phyloP scores from a whole-genome alignment of 2,797 vertebrate species.

The Australoheros facetus region DNA sequence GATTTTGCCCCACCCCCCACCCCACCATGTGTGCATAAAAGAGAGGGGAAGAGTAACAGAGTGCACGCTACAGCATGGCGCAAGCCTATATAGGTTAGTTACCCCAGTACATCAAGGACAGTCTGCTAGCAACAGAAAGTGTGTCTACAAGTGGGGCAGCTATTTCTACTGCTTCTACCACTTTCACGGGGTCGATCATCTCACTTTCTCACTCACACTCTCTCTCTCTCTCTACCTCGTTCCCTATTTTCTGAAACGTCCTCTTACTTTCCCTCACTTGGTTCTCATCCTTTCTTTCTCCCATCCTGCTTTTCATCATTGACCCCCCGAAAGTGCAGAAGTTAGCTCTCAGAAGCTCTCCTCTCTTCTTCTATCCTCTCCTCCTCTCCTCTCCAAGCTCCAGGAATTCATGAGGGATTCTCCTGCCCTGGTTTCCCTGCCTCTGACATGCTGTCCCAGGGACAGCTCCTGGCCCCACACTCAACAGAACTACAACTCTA shows the following conservation, averaged over 20 bases:
- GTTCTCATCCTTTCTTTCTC: conserved; percentile 50
- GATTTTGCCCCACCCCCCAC: conserved; percentile 52
- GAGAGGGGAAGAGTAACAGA: conserved; percentile 6
- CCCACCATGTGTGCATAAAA: conserved; percentile 24
- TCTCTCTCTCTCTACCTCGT: conserved; percentile 34
- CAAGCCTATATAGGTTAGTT: conserved; percentile 83
- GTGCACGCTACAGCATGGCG: conserved; percentile 51
- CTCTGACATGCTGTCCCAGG: conserved; percentile 50
- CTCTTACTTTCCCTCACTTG: conserved; percentile 52
- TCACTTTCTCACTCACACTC: conserved; percentile 31
- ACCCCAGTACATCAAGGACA: conserved; percentile 79
- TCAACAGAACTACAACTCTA: conserved; percentile 35
- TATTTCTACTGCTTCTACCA: conserved; percentile 82
- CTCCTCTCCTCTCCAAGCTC: conserved; percentile 5
- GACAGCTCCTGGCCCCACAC: conserved; percentile 23
- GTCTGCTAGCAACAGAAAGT: conserved; percentile 74
- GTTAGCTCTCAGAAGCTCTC: conserved; percentile 31
- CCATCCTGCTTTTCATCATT: conserved; percentile 18
- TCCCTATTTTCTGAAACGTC: conserved; percentile 63
- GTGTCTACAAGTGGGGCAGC: conserved; percentile 87
- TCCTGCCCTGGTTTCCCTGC: conserved; percentile 69
- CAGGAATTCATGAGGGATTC: conserved; percentile 60
- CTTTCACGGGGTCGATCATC: conserved; percentile 75
- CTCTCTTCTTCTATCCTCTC: conserved; percentile 9
- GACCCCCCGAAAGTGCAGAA: conserved; percentile 35